Evolutionary conservation across 1,140 invertebrate genomes (phyloP).

Genomic region (Calosoma granatense): DNA sequence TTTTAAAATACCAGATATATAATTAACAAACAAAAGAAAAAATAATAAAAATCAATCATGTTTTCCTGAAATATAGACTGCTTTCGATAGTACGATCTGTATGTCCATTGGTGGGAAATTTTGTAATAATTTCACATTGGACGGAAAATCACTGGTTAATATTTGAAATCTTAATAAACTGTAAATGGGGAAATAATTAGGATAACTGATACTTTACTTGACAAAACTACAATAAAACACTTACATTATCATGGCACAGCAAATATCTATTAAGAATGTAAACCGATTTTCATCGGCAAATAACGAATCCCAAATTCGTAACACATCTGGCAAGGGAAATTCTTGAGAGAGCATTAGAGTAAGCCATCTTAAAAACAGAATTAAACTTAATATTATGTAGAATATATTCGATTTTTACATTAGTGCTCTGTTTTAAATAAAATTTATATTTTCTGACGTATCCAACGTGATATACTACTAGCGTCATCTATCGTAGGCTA

Average conservation of each 20-base stretch:
- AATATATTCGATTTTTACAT: too few relatives aligned
- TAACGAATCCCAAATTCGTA: constrained; percentile 91
- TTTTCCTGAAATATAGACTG: constrained; percentile 28
- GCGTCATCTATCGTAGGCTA: too few relatives aligned
- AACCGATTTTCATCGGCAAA: constrained; percentile 85
- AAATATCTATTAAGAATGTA: constrained; percentile 81
- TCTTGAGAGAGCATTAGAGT: constrained; percentile 95
- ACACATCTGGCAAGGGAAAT: constrained; percentile 90
- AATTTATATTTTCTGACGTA: too few relatives aligned
- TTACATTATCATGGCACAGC: constrained; percentile 95
- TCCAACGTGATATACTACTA: too few relatives aligned
- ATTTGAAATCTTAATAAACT: constrained; percentile 75
- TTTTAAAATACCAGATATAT: too few relatives aligned
- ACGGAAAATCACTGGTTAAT: constrained; percentile 76
- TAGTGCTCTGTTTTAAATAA: too few relatives aligned
- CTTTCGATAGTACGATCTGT: constrained; percentile 53
- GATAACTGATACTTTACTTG: constrained; percentile 1
- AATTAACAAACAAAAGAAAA: neutral
- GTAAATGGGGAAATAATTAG: constrained; percentile 23
- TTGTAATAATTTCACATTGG: constrained; percentile 88
- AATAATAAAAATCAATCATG: constrained; percentile 1
- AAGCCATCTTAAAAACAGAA: constrained; percentile 67
- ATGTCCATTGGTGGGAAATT: constrained; percentile 71
- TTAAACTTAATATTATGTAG: too few relatives aligned
- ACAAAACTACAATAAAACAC: constrained; percentile 35